Conservation (phyloP, 64 coral and sea anemone species). For the Pachyseris speciosa region DNA sequence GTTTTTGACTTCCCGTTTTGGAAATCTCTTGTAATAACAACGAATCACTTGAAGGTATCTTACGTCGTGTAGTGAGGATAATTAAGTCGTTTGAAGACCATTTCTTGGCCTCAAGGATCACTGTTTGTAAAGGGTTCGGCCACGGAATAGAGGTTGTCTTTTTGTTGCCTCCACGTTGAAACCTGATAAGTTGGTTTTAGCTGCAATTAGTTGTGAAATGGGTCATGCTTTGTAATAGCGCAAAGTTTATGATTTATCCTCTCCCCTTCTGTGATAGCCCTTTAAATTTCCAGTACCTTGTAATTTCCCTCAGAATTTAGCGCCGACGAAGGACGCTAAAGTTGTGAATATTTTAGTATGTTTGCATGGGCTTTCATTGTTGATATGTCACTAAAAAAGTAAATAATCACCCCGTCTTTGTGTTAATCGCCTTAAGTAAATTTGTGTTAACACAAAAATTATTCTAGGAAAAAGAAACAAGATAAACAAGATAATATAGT, state of each 20-base stretch:
- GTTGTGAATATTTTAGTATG: conserved; percentile 92
- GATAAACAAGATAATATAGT: too few species aligned
- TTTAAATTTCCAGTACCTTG: conserved; percentile 42
- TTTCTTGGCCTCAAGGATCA: background rate
- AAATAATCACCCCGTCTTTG: conserved; percentile 42
- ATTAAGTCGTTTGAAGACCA: background rate
- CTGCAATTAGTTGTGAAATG: background rate
- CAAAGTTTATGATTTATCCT: background rate
- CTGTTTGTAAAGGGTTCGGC: conserved; percentile 27
- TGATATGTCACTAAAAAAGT: conserved; percentile 28
- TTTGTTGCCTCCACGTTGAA: background rate
- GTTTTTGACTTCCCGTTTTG: background rate
- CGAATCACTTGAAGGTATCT: background rate
- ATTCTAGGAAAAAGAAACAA: background rate
- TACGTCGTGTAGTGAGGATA: background rate
- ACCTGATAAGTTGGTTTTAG: background rate
- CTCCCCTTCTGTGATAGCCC: background rate
- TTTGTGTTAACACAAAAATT: conserved; percentile 17
- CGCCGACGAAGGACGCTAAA: conserved; percentile 64
- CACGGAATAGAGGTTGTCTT: background rate
- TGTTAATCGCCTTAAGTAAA: conserved; percentile 8
- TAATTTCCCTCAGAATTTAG: background rate
- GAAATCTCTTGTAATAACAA: background rate
- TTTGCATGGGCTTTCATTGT: conserved; percentile 53
- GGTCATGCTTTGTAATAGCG: background rate